Base-by-base conservation (phyloP, 2,113 vertebrate species). In the Sander vitreus region DNA sequence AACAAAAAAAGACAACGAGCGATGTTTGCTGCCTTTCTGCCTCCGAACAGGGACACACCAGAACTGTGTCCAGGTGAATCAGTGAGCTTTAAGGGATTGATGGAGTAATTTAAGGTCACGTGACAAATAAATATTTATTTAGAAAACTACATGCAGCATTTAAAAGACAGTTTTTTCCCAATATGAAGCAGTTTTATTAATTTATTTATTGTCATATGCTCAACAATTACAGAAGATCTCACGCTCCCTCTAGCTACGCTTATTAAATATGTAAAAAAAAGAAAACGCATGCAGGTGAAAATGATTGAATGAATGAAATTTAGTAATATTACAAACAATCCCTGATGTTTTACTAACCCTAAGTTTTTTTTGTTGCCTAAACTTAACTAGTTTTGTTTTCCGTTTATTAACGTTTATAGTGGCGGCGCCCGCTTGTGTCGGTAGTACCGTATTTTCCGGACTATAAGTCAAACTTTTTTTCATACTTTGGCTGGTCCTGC, bases 21-120 rank as follows among this genome's bases (percentile, higher is more conserved):
- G 73, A 73, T 48, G 30, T 25, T 33, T 58, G 45, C 48, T 63
- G 75, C 69, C 8, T 50, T 18, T 64, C 36, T 51, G 57, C 50
- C 30, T 59, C 64, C 55, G 66, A 47, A 80, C 53, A 27, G 27
- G 50, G 47, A 55, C 57, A 51, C 18, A 62, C 25, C 6, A 39
- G 47, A 27, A 47, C 66, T 33, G 65, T 48, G 68, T 57, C 55
- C 55, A 72, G 36, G 23, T 6, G 66, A 59, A 23, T 16, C 65
- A 70, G 30, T 9, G 4, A 30, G 39, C 39, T 39, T 10, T 10
- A 10, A 39, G 9, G 8, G 36, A 39, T 39, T 39, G 36, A 39
- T 39, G 39, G 39, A 39, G 39, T 39, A 10, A 39, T 39, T 10
- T 39, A 2, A 39, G 39, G 39, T 39, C 39, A 39, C 33, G 33